Evolutionary conservation across 2,797 vertebrate genomes (phyloP), one percentile per base, ranked within the genome.

Genomic region (Remorina albescens): DNA sequence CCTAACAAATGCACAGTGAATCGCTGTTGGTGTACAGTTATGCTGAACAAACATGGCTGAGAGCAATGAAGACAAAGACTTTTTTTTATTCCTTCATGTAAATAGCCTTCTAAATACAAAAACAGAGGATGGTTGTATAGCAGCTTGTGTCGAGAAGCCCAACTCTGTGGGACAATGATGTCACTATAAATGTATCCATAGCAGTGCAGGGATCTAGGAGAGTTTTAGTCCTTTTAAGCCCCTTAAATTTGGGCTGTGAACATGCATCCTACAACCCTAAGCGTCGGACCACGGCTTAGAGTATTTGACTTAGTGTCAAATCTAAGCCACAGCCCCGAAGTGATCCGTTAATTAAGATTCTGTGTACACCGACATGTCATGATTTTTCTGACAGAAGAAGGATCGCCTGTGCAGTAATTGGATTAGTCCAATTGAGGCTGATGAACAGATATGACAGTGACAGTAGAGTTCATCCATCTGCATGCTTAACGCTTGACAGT

Each of bases 121-220:
- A 88, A 84, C 67, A 82, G 71, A 88, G 66, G 71, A 74, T 78
- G 80, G 86, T 88, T 89, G 89, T 90, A 92, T 69, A 91, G 91
- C 85, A 90, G 91, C 78, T 83, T 86, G 81, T 90, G 81, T 78
- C 76, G 56, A 83, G 86, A 86, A 86, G 82, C 83, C 87, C 86
- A 88, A 90, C 88, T 92, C 88, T 91, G 87, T 93, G 92, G 89
- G 92, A 91, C 90, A 91, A 93, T 93, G 94, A 93, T 95, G 93
- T 94, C 93, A 92, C 83, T 92, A 88, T 90, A 92, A 91, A 91
- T 86, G 87, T 93, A 91, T 93, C 93, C 91, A 93, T 89, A 91
- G 90, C 86, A 92, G 93, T 87, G 83, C 81, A 90, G 92, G 89
- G 87, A 90, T 91, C 85, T 78, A 54, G 66, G 78, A 82, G 84